Evolutionary conservation across 2,888 invertebrate species (phyloP).

Genomic region (Schizotus pectinicornis): DNA sequence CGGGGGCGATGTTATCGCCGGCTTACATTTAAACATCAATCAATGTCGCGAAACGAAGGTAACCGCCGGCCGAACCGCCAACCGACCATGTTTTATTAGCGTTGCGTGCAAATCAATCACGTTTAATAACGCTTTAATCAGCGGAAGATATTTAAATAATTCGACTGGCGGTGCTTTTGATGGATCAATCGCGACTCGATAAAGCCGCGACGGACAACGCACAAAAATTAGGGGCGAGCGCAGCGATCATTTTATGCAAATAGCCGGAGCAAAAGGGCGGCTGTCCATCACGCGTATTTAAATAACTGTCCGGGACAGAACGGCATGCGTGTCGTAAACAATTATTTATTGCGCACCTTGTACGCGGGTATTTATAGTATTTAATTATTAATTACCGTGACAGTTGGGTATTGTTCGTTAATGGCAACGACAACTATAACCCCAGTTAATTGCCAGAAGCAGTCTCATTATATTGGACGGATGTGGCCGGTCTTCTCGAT

Average conservation of each 20-base stretch:
- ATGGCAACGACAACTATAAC: constrained; percentile 22
- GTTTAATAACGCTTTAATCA: constrained; percentile 30
- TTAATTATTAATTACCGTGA: constrained; percentile 50
- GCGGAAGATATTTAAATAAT: constrained; percentile 29
- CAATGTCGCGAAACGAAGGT: constrained; percentile 30
- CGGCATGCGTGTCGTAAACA: constrained; percentile 50
- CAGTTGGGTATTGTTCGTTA: constrained; percentile 27
- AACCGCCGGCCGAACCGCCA: constrained; percentile 5
- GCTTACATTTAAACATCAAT: constrained; percentile 35
- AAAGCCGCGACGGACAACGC: neutral
- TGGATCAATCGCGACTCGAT: constrained; percentile 20
- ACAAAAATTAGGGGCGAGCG: no score
- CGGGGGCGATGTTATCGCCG: constrained; percentile 4
- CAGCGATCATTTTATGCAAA: no score
- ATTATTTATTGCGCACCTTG: constrained; percentile 55
- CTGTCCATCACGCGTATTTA: constrained; percentile 51
- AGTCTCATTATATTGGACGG: no score
- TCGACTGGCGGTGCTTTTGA: constrained; percentile 29
- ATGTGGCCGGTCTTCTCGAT: no score
- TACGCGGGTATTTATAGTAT: constrained; percentile 50
- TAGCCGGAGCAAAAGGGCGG: constrained; percentile 15
- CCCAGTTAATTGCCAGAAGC: constrained; percentile 4
- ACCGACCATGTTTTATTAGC: constrained; percentile 29
- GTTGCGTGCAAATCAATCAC: constrained; percentile 37
- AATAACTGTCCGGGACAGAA: constrained; percentile 52